Base-by-base conservation (phyloP, 2,888 invertebrate genomes). In the Meghimatium bilineatum region DNA sequence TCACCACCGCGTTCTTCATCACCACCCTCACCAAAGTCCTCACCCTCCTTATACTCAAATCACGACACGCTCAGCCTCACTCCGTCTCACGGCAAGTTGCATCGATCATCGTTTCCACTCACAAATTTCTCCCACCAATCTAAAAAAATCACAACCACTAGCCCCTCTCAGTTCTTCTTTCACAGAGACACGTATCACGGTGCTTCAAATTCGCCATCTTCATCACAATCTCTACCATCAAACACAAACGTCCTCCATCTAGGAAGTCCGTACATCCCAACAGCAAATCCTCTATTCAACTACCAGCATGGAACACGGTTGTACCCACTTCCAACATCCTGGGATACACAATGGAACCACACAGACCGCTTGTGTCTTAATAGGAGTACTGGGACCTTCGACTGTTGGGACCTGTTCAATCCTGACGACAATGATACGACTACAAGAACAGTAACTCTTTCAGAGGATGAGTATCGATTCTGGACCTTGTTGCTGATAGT, bases 401-500 rank as follows among this genome's bases (percentile, higher is more conserved):
- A 82, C 71, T 77, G 52, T 32, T 75, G 63, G 81, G 52, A 38
- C 17, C 49, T 63, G n/a, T 49, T 44, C 26, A 80, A 83, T 71
- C 36, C 52, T 26, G 63, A 38, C 29, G 78, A 60, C 29, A 87
- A 87, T 78, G 77, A 32, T 17, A 86, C 86, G 14, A 56, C 71
- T 20, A 85, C 85, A 20, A 66, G 49, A 12, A 0, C 36, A 14
- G 69, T 17, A 0, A 12, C 86, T 5, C 80, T 71, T 10, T 83
- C 80, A 1, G 79, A 63, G 2, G 83, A 83, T 17, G 88, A 87
- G 34, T 87, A 88, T 44, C 86, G 88, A n/a, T 92, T 90, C 85
- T 91, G 92, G 91, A 87, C 88, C 1, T 82, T 93, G 23, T 85
- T 91, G 34, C 95, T 99, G 90, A 95, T 98, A 89, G 95, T 98